Percentiles rank a stretch among this genome's conserved stretches.
phyloP scores from a whole-genome alignment of 1,140 invertebrate species.

The Temnothorax curvispinosus region DNA sequence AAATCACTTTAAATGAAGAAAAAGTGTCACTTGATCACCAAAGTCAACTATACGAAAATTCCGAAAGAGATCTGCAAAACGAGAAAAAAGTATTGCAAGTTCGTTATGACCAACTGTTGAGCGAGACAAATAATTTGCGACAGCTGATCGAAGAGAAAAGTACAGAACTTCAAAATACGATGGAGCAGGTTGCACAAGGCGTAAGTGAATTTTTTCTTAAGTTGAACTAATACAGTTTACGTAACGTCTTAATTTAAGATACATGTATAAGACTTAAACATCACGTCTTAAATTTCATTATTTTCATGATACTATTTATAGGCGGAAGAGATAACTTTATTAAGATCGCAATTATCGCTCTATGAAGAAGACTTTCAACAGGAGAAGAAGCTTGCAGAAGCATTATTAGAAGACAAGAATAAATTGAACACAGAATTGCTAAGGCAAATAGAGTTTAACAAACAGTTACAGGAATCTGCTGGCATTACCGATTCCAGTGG shows the following conservation, averaged over 20 bases:
- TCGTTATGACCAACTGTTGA: background rate
- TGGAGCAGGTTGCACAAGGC: background rate
- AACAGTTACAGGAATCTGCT: background rate
- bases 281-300: background rate
- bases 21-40: slow-evolving; percentile 76
- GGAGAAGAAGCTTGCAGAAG: slow-evolving; percentile 35
- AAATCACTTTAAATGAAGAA: slow-evolving; percentile 71
- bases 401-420: slow-evolving; percentile 36
- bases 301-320: background rate
- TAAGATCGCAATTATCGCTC: slow-evolving; percentile 14
- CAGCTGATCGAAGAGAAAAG: background rate
- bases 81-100: slow-evolving; percentile 48
- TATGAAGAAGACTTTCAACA: slow-evolving; percentile 64
- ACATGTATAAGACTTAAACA: background rate
- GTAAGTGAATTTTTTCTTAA: background rate
- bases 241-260: background rate
- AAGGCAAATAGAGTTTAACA: slow-evolving; percentile 32
- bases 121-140: background rate
- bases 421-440: slow-evolving; percentile 10
- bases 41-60: slow-evolving; percentile 75
- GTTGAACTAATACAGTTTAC: no score
- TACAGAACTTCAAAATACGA: background rate
- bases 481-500: no score
- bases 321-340: slow-evolving; percentile 29
- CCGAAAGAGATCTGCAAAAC: slow-evolving; percentile 28